phyloP scores from a whole-genome alignment of 2,888 invertebrate species.

The Antheraea assamensis region DNA sequence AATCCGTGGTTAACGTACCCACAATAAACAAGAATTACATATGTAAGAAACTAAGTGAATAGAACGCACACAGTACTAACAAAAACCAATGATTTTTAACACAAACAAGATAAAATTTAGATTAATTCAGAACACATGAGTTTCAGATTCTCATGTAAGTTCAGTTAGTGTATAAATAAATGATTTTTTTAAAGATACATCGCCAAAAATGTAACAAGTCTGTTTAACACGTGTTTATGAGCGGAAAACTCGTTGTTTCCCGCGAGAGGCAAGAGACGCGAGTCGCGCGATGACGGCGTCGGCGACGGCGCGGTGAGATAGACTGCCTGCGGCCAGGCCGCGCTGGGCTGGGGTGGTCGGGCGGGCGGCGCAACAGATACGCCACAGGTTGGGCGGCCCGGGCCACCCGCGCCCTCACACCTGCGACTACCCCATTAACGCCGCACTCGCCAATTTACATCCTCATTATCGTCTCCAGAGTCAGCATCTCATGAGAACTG shows the following conservation, averaged over 20 bases:
- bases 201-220: background rate
- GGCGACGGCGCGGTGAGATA: conserved; percentile 39
- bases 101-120: background rate
- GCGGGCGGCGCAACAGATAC: conserved; percentile 78
- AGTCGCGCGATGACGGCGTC: conserved; percentile 33
- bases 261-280: conserved; percentile 34
- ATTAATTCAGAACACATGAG: background rate
- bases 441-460: conserved; percentile 71
- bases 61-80: background rate
- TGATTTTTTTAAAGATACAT: background rate
- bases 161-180: background rate
- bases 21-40: conserved; percentile 7
- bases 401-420: conserved; percentile 53
- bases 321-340: conserved; percentile 43
- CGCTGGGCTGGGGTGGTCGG: conserved; percentile 44
- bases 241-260: conserved; percentile 52
- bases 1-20: background rate
- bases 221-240: conserved; percentile 58
- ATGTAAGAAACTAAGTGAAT: background rate
- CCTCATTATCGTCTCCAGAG: conserved; percentile 68
- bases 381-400: conserved; percentile 80
- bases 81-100: background rate
- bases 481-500: conserved; percentile 50
- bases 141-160: background rate
- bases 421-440: conserved; percentile 38